These are phyloP conservation scores for Embiotoca jacksoni DNA, from an alignment of 2,113 vertebrate species.

Conservation along the genomic window DNA sequence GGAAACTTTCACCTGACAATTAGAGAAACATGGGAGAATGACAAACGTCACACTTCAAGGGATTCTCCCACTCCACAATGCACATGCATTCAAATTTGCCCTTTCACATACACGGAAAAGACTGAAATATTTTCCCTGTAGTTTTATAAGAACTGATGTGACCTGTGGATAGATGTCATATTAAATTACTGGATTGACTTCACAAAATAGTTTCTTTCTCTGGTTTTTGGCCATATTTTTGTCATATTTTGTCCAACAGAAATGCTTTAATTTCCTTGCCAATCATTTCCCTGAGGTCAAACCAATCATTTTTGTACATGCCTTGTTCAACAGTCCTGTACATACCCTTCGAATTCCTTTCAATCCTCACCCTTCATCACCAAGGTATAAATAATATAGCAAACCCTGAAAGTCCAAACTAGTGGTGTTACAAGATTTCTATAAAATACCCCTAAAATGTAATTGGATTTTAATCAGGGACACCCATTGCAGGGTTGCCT, in stretches of 20 bases:
- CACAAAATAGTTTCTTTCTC: constrained; percentile 12
- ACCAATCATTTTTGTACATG: constrained; percentile 28
- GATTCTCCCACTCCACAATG: background rate
- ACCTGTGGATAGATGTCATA: background rate
- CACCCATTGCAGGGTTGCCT: constrained; percentile 27
- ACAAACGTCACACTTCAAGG: background rate
- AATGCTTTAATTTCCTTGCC: constrained; percentile 20
- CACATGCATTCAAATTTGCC: background rate
- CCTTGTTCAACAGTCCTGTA: constrained; percentile 34
- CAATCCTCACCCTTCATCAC: constrained; percentile 33
- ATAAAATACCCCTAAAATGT: constrained; percentile 46
- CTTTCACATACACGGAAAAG: too few species aligned
- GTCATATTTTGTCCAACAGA: constrained; percentile 11
- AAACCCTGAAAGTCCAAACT: constrained; percentile 23
- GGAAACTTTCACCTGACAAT: background rate
- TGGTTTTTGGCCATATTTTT: constrained; percentile 17
- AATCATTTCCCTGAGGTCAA: constrained; percentile 32
- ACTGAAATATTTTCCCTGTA: background rate
- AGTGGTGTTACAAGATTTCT: constrained; percentile 34
- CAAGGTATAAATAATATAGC: constrained; percentile 50
- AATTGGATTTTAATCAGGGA: constrained; percentile 64
- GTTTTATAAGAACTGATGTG: background rate
- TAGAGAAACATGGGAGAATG: background rate
- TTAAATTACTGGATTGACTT: constrained; percentile 1
- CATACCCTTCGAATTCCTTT: constrained; percentile 31